Percentiles rank a stretch among this genome's conserved stretches.
phyloP scores from a whole-genome alignment of 2,113 vertebrate species.

The Ondatra zibethicus region DNA sequence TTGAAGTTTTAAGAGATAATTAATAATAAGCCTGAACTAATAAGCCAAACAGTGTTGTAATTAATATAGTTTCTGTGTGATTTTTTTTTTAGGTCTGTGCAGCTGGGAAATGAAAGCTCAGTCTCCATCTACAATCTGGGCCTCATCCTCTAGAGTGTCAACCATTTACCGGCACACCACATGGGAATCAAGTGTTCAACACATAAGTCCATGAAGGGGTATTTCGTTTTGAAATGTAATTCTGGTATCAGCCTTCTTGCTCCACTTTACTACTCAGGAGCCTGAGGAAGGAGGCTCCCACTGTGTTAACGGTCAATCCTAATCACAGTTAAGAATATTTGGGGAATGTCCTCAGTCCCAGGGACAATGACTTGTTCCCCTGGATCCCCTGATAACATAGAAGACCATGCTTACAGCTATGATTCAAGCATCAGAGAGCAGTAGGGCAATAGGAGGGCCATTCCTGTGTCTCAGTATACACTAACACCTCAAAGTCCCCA shows the following conservation, averaged over 20 bases:
- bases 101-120: too few species aligned
- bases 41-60: too few species aligned
- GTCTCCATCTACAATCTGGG: too few species aligned
- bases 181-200: background rate
- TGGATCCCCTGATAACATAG: background rate
- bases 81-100: too few species aligned
- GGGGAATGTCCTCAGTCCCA: background rate
- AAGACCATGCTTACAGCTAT: background rate
- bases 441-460: background rate
- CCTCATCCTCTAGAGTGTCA: background rate
- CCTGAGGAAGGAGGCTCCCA: background rate
- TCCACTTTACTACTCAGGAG: background rate
- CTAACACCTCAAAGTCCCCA: accelerated
- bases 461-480: background rate
- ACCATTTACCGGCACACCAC: background rate
- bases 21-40: too few species aligned
- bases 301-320: background rate
- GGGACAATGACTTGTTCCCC: background rate
- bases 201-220: background rate
- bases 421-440: background rate
- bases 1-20: too few species aligned
- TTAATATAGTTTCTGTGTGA: too few species aligned
- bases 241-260: background rate
- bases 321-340: background rate
- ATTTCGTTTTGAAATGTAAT: background rate